A percentile compares a stretch with the other conserved stretches of the same genome.
phyloP scores from a whole-genome alignment of 2,113 vertebrate genomes.

The Peromyscus leucopus region DNA sequence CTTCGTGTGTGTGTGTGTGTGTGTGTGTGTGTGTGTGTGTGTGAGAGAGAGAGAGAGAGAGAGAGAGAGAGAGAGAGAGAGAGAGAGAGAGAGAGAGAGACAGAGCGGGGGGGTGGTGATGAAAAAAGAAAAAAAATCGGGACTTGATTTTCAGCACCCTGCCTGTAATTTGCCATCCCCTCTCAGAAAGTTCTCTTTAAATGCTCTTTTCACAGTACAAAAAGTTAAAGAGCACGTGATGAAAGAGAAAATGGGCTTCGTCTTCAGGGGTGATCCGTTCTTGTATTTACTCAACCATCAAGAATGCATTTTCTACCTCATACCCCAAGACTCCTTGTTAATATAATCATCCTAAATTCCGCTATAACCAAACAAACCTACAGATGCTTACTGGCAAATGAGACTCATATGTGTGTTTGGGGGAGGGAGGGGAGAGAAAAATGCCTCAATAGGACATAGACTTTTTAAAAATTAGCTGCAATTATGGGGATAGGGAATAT shows the following conservation, averaged over 20 bases:
- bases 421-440: neutral
- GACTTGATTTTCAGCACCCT: neutral
- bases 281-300: neutral
- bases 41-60: too few species aligned
- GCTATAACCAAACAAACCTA: neutral
- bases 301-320: conserved; percentile 49
- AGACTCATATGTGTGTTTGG: neutral
- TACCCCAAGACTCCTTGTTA: conserved; percentile 18
- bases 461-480: conserved; percentile 47
- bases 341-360: conserved; percentile 3
- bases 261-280: neutral
- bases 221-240: neutral
- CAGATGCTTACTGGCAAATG: neutral
- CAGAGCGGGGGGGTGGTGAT: too few species aligned
- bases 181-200: neutral
- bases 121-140: neutral
- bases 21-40: too few species aligned
- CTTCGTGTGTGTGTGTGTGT: too few species aligned
- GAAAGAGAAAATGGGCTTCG: neutral
- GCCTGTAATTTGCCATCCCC: neutral
- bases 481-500: conserved; percentile 67
- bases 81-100: neutral
- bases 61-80: neutral
- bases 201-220: fast-evolving
- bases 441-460: neutral